Evolutionary conservation across 2,113 vertebrate species (phyloP).

Genomic region (Zeus faber): DNA sequence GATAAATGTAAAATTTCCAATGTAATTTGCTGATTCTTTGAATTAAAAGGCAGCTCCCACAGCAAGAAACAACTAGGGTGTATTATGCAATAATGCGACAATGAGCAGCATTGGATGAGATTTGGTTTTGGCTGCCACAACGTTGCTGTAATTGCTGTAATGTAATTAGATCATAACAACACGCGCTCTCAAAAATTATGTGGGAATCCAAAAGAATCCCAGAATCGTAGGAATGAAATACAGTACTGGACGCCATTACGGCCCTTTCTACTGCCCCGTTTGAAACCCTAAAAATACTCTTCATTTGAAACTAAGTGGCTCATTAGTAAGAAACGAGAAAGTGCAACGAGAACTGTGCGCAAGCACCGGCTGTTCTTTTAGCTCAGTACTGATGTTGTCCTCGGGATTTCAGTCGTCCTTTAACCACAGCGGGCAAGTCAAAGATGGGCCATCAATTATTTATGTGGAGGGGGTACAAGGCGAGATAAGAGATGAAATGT

Average conservation of each 20-base stretch:
- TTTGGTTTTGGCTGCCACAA: too few species aligned
- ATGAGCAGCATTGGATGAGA: too few species aligned
- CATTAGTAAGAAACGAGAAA: constrained; percentile 32
- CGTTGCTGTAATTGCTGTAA: too few species aligned
- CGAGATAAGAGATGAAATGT: constrained; percentile 24
- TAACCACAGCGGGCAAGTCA: constrained; percentile 57
- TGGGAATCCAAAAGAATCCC: neutral
- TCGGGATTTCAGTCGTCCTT: constrained; percentile 52
- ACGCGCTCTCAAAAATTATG: too few species aligned
- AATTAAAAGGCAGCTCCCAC: constrained; percentile 32
- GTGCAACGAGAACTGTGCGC: constrained; percentile 20
- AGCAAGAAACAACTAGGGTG: constrained; percentile 2
- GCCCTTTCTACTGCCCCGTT: constrained; percentile 14
- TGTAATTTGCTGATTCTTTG: constrained; percentile 3
- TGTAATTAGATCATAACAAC: neutral
- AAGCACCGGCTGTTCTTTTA: constrained; percentile 35
- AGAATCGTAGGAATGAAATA: too few species aligned
- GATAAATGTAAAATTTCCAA: too few species aligned
- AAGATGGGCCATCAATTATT: constrained; percentile 66
- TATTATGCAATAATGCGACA: constrained; percentile 8
- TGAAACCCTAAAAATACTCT: constrained; percentile 18
- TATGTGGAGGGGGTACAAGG: constrained; percentile 43
- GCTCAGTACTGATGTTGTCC: constrained; percentile 63
- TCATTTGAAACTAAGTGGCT: constrained; percentile 43
- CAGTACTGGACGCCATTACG: neutral